Base-by-base conservation (phyloP, 2,888 invertebrate genomes). In the Tipula unca region DNA sequence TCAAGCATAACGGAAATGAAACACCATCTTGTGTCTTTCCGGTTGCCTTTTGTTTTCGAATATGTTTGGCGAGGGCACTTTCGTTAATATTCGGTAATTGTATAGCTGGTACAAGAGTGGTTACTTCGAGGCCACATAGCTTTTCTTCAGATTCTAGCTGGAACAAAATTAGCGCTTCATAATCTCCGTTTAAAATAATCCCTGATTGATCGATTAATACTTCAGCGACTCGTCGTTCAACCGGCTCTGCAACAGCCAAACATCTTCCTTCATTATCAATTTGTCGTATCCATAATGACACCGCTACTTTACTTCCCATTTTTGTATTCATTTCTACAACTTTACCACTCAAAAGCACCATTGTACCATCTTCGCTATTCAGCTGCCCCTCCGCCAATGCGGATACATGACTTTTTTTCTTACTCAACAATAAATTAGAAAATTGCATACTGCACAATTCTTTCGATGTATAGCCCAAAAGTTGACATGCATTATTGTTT, bases 161-260 rank as follows among this genome's bases (percentile, higher is more conserved):
- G 88, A 93, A 93, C 85, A 93, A 88, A n/a, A 92, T 89, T 0
- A 92, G 91, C 0, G 92, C 92, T 84, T 92, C 92, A 2, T 89
- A 89, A 17, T 89, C 89, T 32, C 88, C 88, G 48, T 86, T 87
- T 8, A 88, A 86, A 82, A 90, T 88, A 1, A 87, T 85, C 0
- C 89, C 90, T 86, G 87, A 87, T 14, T 87, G 86, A 86, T 90
- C 89, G 17, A 89, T 87, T 20, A 88, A 85, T 5, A 89, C 85
- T 87, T 89, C 88, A 83, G 88, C 88, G 32, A 89, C 87, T 39
- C 88, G 87, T 14, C 89, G 48, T 88, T 93, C 93, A 25, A 94
- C 94, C 0, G 94, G 94, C 88, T 94, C 94, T 42, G 94, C 94
- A 29, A 92, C 92, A 6, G 94, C 94, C 86, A 94, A 90, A 88